Conservation (phyloP, 1,140 invertebrate species). For the Euura saliciscinereae region DNA sequence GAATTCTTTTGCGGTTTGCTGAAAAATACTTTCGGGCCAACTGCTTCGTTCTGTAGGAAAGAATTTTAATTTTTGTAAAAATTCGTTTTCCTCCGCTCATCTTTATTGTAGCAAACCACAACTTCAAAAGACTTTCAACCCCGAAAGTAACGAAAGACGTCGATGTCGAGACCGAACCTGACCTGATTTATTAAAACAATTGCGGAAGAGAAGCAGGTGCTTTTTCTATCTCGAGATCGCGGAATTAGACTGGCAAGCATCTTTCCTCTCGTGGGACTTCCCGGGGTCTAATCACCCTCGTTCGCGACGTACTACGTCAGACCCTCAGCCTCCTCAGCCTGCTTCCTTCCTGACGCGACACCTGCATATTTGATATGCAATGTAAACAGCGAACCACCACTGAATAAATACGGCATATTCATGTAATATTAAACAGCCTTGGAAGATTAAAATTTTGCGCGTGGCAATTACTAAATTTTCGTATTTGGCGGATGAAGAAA, state of each 20-base stretch:
- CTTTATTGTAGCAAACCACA: too few species aligned
- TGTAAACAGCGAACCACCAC: neutral
- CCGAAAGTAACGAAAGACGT: too few species aligned
- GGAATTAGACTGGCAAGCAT: neutral
- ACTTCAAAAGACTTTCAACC: too few species aligned
- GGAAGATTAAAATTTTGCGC: neutral
- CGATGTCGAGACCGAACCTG: too few species aligned
- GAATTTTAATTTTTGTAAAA: neutral
- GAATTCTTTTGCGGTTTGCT: conserved; percentile 32
- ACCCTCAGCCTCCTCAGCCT: neutral
- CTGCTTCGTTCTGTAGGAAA: neutral
- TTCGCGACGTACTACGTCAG: neutral
- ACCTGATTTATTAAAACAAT: too few species aligned
- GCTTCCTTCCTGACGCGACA: neutral
- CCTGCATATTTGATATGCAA: conserved; percentile 3
- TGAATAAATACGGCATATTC: neutral
- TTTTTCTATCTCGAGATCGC: neutral
- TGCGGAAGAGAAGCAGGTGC: too few species aligned
- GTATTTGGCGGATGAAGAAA: neutral
- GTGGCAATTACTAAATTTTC: neutral
- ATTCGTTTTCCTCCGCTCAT: too few species aligned
- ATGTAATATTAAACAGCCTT: neutral
- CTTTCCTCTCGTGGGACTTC: neutral
- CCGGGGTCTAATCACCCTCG: neutral
- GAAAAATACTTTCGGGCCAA: neutral